Evolutionary conservation across 2,888 invertebrate species (phyloP), one percentile per base, ranked within the genome.

Genomic region (Acrocyrtus sp.): DNA sequence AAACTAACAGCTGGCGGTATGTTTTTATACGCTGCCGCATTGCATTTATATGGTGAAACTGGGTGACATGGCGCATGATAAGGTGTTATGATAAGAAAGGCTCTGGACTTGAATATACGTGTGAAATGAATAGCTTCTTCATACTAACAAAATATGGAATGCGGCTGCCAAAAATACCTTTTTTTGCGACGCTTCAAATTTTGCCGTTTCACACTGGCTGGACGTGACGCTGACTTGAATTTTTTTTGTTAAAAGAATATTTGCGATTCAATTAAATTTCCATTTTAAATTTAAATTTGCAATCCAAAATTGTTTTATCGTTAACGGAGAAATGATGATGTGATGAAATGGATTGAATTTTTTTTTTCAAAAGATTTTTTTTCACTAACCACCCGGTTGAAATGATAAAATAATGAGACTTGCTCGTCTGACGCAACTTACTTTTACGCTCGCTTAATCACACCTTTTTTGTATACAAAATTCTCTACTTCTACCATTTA

Each of bases 401-500:
- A 68, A 68, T 60, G 48, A 22, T 29, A 17, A 15, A 45, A 41
- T 0, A 62, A 51, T 69, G n/a, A n/a, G 24, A 48, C 58, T 61
- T 10, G 48, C 62, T 62, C n/a, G n/a, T n/a, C 57, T 70, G 70
- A 70, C 70, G 70, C 63, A 70, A 69, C 51, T 27, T 17, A 60
- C 62, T 69, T 63, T 63, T 70, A 70, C 70, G 70, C 70, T 70
- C 70, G 70, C 70, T 70, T 70, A 43, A 62, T 51, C 51, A 50
- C 50, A 69, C 24, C 50, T 67, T 47, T 54, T 19, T 39, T 45
- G 10, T 67, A 15, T 34, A 53, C 43, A n/a, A 51, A 26, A 60
- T 22, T 22, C n/a, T 17, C 17, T 15, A 26, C 41, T 39, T 56
- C 21, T 8, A 6, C 10, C 21, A 56, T 39, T 17, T 39, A 41